Evolutionary conservation across 2,888 invertebrate species (phyloP), one percentile per base, ranked within the genome.

Genomic region (Phytoseiulus persimilis): DNA sequence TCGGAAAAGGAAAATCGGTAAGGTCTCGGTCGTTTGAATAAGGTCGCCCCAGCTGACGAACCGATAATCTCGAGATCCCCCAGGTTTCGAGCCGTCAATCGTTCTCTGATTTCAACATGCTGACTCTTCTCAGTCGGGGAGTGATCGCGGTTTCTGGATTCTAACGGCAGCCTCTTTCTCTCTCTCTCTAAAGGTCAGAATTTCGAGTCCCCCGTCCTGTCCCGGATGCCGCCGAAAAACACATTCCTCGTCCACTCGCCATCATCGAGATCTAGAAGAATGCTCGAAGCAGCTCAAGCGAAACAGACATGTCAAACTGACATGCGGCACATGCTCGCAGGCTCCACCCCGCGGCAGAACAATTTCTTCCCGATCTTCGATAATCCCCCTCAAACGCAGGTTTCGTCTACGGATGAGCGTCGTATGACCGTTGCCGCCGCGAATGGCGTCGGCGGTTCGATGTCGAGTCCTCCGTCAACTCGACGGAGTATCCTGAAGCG

Each of bases 251-350:
- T 87, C 5, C 32, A 87, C 18, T 87, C 87, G 33, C 87, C 87
- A 11, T 87, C 87, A 0, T 87, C 87, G 33, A 33, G 87, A 87
- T 87, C 87, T 11, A 32, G 87, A 6, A 87, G 28, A 31, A 87
- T 87, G 87, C 87, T 87, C 32, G 87, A 87, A 87, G 87, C 87
- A 1, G 87, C 87, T 11, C 87, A 87, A 23, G 87, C 87, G 32
- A 33, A 45, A n/a, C 87, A 87, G 28, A 33, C 33, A 23, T 9
- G 32, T 31, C 87, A 87, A n/a, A n/a, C 87, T 1, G 87, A 87
- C n/a, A 33, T 33, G 11, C 87, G 87, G 2, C 32, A 87, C 87
- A n/a, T 45, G 32, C 87, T 87, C 32, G 33, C 87, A 33, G 45
- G 87, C 6, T 32, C 87, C 6, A 87, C 87, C 23, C 87, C 87